Evolutionary conservation across 37 sponge, comb jelly and placozoan species (phyloP).

Genomic region (Dysidea cf. avara): DNA sequence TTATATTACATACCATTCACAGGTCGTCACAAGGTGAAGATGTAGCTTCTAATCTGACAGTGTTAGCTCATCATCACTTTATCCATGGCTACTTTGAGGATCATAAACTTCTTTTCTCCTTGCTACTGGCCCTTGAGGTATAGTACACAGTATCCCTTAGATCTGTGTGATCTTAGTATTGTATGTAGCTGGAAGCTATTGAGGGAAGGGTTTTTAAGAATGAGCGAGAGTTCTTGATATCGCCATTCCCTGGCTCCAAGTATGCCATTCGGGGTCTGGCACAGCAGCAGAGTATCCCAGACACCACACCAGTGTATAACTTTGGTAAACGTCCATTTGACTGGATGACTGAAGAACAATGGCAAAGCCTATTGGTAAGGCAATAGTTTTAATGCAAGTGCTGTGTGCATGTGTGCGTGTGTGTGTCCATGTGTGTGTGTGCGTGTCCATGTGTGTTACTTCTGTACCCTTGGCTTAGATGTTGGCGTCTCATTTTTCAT

Average conservation of each 20-base stretch:
- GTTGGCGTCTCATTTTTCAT: constrained; percentile 35
- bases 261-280: constrained; percentile 48
- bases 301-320: not conserved
- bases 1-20: too few relatives aligned
- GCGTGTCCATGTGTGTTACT: not conserved
- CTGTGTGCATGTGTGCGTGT: too few relatives aligned
- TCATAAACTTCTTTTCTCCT: constrained; percentile 58
- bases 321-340: constrained; percentile 86
- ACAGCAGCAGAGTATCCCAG: not conserved
- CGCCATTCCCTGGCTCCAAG: constrained; percentile 49
- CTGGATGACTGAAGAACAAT: constrained; percentile 89
- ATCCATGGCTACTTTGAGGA: constrained; percentile 56
- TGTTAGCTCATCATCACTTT: constrained; percentile 36
- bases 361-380: constrained; percentile 82
- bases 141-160: not conserved
- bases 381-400: too few relatives aligned
- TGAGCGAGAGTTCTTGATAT: constrained; percentile 71
- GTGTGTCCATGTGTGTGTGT: too few relatives aligned
- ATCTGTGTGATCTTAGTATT: not conserved
- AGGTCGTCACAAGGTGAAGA: constrained; percentile 55
- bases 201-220: constrained; percentile 35
- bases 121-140: constrained; percentile 66
- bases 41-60: constrained; percentile 40
- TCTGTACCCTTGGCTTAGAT: not conserved
- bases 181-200: constrained; percentile 62